Evolutionary conservation across 2,113 vertebrate species (phyloP).

Genomic region (Rhipidura dahli): DNA sequence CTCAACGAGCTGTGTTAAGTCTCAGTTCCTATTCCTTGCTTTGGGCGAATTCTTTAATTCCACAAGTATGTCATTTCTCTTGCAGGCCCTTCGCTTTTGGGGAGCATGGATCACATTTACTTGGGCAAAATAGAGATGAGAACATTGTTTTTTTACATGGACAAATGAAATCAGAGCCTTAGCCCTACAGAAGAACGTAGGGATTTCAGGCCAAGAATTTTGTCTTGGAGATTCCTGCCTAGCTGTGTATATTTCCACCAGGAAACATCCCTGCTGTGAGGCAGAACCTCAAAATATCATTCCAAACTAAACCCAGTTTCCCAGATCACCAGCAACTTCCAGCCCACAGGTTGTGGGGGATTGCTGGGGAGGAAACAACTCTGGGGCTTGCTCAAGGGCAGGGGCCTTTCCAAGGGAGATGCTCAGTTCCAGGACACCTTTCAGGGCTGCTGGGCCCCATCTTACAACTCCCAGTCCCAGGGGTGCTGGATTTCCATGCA

Average conservation of each 20-base stretch:
- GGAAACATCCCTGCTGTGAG: neutral
- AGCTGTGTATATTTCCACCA: neutral
- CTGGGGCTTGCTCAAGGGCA: neutral
- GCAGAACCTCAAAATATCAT: neutral
- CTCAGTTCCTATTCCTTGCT: neutral
- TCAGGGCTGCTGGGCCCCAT: neutral
- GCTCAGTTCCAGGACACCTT: neutral
- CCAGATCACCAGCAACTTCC: neutral
- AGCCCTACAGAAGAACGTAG: neutral
- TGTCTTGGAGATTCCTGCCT: neutral
- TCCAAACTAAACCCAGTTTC: neutral
- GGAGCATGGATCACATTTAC: neutral
- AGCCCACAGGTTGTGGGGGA: neutral
- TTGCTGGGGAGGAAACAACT: neutral
- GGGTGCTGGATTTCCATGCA: neutral
- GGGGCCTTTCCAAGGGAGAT: neutral
- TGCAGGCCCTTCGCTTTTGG: neutral
- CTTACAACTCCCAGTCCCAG: neutral
- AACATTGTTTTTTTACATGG: neutral
- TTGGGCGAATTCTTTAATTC: conserved; percentile 4
- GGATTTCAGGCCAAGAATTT: neutral
- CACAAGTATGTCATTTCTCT: neutral
- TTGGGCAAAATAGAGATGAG: neutral
- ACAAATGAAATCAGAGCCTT: neutral
- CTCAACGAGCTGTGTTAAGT: neutral